Evolutionary conservation across 2,113 vertebrate genomes (phyloP).

Genomic region (Halcyon malimbica): DNA sequence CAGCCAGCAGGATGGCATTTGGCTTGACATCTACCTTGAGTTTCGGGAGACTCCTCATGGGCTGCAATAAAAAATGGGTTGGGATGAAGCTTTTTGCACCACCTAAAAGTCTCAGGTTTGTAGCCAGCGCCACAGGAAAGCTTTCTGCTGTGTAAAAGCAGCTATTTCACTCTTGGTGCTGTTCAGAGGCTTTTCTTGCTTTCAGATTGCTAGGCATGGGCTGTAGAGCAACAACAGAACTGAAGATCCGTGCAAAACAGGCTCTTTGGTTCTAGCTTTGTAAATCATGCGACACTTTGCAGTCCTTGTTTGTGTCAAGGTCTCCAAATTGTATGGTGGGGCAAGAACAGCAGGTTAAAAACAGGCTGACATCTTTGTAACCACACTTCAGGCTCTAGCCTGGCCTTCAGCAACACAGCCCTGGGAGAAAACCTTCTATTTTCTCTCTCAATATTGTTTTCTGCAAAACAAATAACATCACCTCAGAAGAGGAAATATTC

Average conservation of each 20-base stretch:
- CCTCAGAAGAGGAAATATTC: background rate
- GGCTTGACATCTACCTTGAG: background rate
- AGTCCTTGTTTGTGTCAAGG: background rate
- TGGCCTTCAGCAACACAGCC: background rate
- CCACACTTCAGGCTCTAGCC: background rate
- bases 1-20: rapidly evolving
- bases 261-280: background rate
- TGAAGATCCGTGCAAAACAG: rapidly evolving
- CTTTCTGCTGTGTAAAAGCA: background rate
- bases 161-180: background rate
- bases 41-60: background rate
- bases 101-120: background rate
- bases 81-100: background rate
- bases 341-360: background rate
- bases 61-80: background rate
- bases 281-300: background rate
- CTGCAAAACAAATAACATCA: background rate
- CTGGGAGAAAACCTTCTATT: background rate
- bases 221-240: background rate
- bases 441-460: background rate
- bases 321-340: background rate
- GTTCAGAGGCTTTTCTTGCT: background rate
- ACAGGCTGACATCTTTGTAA: background rate
- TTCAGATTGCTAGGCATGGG: background rate
- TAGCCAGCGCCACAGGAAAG: background rate